phyloP scores from a whole-genome alignment of 2,113 vertebrate genomes.

The Corythoichthys haematopterus region DNA sequence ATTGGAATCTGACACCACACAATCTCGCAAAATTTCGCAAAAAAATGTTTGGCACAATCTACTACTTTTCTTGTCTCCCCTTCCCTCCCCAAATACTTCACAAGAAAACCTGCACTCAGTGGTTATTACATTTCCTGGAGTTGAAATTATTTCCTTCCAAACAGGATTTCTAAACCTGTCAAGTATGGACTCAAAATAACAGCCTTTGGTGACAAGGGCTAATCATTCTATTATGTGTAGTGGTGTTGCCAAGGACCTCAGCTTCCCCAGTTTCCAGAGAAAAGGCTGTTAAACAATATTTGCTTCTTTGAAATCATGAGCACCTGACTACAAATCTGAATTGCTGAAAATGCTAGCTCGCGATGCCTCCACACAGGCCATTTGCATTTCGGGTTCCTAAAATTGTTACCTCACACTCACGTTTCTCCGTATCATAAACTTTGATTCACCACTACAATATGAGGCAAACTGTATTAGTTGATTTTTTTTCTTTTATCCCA shows the following conservation, averaged over 20 bases:
- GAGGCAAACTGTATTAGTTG: no score
- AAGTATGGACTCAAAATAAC: neutral
- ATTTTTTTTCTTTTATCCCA: no score
- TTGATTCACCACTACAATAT: no score
- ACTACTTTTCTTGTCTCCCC: no score
- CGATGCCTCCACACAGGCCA: neutral
- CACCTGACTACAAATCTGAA: neutral
- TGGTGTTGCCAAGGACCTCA: neutral
- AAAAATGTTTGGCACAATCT: no score
- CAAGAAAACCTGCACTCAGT: neutral
- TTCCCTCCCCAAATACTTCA: no score
- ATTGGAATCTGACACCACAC: no score
- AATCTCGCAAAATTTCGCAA: no score
- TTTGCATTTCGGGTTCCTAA: neutral
- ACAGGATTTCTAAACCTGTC: neutral
- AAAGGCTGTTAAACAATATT: constrained; percentile 1
- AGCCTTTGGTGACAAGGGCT: neutral
- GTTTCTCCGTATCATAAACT: no score
- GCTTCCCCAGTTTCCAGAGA: neutral
- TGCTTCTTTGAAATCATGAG: neutral
- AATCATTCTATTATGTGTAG: neutral
- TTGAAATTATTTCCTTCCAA: neutral
- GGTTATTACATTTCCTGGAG: neutral
- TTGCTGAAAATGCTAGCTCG: neutral
- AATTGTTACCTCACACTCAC: neutral